A percentile compares a stretch with the other conserved stretches of the same genome.
These are phyloP conservation scores for Melitaea athalia DNA, from an alignment of 2,888 invertebrate genomes.

Conservation along the genomic window DNA sequence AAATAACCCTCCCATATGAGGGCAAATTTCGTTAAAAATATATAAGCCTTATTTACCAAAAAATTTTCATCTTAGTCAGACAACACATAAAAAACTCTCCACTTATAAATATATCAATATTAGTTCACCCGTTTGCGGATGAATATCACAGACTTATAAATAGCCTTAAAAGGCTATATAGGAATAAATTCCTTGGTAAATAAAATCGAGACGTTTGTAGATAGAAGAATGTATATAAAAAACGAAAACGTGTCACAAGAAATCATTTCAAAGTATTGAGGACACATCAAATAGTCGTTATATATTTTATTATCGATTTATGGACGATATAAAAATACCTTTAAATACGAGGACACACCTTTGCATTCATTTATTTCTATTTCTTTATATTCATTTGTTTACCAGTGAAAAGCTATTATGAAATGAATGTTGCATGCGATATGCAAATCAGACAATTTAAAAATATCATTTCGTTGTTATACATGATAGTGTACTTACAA, in stretches of 20 bases:
- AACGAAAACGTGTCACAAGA: background rate
- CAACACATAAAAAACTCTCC: too few species aligned
- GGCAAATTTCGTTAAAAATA: too few species aligned
- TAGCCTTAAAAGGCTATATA: too few species aligned
- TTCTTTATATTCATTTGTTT: background rate
- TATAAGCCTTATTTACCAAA: too few species aligned
- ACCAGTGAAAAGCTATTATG: slow-evolving; percentile 12
- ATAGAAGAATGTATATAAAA: too few species aligned
- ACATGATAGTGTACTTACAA: background rate
- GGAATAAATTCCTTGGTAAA: too few species aligned
- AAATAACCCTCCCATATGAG: too few species aligned
- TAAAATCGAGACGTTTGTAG: too few species aligned
- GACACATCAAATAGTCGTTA: background rate
- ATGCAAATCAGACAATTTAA: slow-evolving; percentile 18
- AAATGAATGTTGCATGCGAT: slow-evolving; percentile 27
- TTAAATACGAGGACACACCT: background rate
- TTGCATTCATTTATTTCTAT: background rate
- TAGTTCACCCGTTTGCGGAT: too few species aligned
- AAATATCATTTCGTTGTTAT: background rate
- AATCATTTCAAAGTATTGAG: background rate
- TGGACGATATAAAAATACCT: slow-evolving; percentile 4
- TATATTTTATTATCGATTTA: slow-evolving; percentile 1
- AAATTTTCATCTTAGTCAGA: too few species aligned
- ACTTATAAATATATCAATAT: too few species aligned
- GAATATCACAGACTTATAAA: too few species aligned